A percentile compares a stretch with the other conserved stretches of the same genome.
Evolutionary conservation across 2,113 vertebrate species (phyloP).

Genomic region (Axis porcinus): DNA sequence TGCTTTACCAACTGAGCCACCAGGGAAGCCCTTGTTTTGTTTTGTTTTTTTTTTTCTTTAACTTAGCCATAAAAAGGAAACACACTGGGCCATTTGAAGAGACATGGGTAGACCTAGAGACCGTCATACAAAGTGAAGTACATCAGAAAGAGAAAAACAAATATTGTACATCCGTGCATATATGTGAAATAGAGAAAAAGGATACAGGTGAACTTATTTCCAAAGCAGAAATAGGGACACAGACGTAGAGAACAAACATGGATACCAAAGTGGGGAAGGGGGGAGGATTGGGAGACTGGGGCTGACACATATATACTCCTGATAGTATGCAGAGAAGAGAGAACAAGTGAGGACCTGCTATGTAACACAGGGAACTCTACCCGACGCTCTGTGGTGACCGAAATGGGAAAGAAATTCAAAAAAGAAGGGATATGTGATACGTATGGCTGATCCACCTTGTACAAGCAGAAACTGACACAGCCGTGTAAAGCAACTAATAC

Average conservation of each 20-base stretch:
- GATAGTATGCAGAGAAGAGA: background rate
- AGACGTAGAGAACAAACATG: background rate
- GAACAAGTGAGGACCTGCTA: background rate
- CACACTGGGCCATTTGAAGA: background rate
- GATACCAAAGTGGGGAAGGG: background rate
- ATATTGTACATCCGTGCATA: background rate
- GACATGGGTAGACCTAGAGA: background rate
- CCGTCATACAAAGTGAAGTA: background rate
- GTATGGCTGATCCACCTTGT: background rate
- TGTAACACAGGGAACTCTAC: rapidly evolving
- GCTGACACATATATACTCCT: background rate
- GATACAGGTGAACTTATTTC: background rate
- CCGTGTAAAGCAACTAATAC: background rate
- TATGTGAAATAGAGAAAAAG: background rate
- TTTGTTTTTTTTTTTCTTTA: background rate
- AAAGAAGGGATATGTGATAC: background rate
- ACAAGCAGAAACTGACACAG: background rate
- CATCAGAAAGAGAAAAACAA: background rate
- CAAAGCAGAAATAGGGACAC: background rate
- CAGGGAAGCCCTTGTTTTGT: background rate
- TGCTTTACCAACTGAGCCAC: background rate
- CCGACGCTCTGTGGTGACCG: background rate
- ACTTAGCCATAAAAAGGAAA: background rate
- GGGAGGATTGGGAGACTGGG: background rate
- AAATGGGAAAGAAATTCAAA: background rate